Evolutionary conservation across 2,797 vertebrate genomes (phyloP), one percentile per base, ranked within the genome.

Genomic region (Scolopax bukidnonensis): DNA sequence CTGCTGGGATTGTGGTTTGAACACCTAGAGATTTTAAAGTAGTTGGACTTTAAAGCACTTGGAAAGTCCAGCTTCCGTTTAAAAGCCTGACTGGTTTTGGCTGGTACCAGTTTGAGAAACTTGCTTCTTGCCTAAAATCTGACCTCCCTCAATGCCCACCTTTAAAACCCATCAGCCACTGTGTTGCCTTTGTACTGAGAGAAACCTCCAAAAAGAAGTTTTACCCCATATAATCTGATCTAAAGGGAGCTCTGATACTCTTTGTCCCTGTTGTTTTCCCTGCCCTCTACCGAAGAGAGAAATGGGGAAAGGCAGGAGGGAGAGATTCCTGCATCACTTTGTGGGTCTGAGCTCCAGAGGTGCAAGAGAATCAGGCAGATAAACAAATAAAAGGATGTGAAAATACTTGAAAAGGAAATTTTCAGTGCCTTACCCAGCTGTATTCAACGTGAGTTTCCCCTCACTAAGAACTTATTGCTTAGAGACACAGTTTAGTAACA

Each of bases 1-100:
- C 59, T 95, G 33, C 96, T 87, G 71, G n/a, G 43, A 61, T 50
- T 96, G 60, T 60, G 65, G 11, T 59, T 50, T 86, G 70, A 86
- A 56, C 25, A 48, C 63, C 48, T 36, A 21, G 56, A 38, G 45
- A 7, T 90, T 56, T 41, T 67, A 16, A 45, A 63, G 27, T 33
- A 45, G 41, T 63, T 65, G 80, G 28, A 45, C 71, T 93, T 89
- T 45, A 40, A 78, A 90, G 28, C n/a, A 3, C 4, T 33, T 51
- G 57, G 45, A 43, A 38, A 56, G 13, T 56, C n/a, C 27, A 25
- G 20, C 16, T 18, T 43, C 36, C 8, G 0, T 60, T 21, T 21
- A 20, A 93, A 86, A 89, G 11, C 75, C 74, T 79, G 70, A 10
- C 8, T 0, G 1, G 5, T 76, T 86, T 71, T 41, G 54, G 0